These are phyloP conservation scores for Synanthedon tipuliformis DNA, from an alignment of 2,888 invertebrate genomes.

Conservation along the genomic window DNA sequence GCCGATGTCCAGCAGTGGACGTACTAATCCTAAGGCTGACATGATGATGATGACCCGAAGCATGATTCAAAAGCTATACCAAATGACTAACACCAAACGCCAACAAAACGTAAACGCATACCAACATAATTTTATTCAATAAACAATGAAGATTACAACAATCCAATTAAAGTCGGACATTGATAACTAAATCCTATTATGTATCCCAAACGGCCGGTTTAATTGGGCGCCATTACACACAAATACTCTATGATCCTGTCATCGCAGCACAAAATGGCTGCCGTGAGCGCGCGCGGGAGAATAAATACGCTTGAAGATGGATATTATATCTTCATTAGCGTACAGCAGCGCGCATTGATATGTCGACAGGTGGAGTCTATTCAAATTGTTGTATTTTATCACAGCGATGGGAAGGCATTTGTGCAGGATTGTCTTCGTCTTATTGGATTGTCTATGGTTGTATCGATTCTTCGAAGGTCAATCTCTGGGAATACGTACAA, in stretches of 20 bases:
- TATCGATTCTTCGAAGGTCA: background rate
- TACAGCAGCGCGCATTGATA: conserved; percentile 58
- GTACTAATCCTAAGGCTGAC: too few relatives aligned
- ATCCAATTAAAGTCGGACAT: conserved; percentile 59
- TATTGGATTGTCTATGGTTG: conserved; percentile 31
- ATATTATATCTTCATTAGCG: conserved; percentile 71
- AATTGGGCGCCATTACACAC: conserved; percentile 62
- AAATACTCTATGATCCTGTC: conserved; percentile 55
- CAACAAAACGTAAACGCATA: conserved; percentile 7
- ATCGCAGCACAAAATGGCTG: conserved; percentile 55
- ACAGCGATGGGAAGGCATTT: conserved; percentile 34
- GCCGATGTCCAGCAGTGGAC: too few relatives aligned
- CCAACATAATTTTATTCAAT: conserved; percentile 24
- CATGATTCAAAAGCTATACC: too few relatives aligned
- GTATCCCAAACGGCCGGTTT: conserved; percentile 42
- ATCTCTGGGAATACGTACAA: background rate
- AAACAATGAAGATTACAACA: conserved; percentile 47
- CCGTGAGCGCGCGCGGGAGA: conserved; percentile 41
- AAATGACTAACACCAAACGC: too few relatives aligned
- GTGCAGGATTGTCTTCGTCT: conserved; percentile 25
- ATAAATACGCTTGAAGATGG: conserved; percentile 59
- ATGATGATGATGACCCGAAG: too few relatives aligned
- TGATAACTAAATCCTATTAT: conserved; percentile 66
- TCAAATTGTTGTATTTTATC: conserved; percentile 66
- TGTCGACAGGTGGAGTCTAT: conserved; percentile 57